Base-by-base conservation (phyloP, 2,888 invertebrate genomes). In the Meghimatium bilineatum region DNA sequence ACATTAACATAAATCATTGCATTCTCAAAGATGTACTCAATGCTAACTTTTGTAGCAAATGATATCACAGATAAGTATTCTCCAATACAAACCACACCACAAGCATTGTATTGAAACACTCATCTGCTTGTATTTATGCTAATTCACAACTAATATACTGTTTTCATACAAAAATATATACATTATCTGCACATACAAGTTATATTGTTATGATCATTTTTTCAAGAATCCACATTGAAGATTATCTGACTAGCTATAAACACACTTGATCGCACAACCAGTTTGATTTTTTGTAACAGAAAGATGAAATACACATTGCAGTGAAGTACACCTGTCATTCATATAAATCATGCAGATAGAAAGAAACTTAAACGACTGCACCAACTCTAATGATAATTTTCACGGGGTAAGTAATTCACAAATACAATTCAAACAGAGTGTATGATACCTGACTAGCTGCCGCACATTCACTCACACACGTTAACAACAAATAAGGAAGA, bases 401-500 rank as follows among this genome's bases (percentile, higher is more conserved):
- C n/a, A n/a, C n/a, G n/a, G n/a, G n/a, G 17, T 17, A 26, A 26
- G 60, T 14, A 60, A 66, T 66, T 66, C 17, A 66, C 32, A 66
- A 2, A 14, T 66, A 32, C 8, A 66, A 32, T 17, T 32, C 29
- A 32, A 34, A 49, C 10, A 56, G 2, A 56, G 17, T 56, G 56
- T 23, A 23, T 8, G 56, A 14, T 60, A 60, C 0, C 29, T 80
- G 80, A 80, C 80, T 80, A 80, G 80, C 56, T 36, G 38, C 26
- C 71, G 52, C 80, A 56, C 80, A 71, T n/a, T 12, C 38, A 32
- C 23, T 34, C 36, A 66, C 10, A 67, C 66, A 67, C 60, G 29
- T 5, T 71, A n/a, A 71, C 8, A 67, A 80, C 52, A 69, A 60
- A n/a, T n/a, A n/a, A 52, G 82, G 76, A 75, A 82, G 75, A 75